Conservation (phyloP, 2,797 vertebrate genomes). For the Melanotaenia parkinsoni region DNA sequence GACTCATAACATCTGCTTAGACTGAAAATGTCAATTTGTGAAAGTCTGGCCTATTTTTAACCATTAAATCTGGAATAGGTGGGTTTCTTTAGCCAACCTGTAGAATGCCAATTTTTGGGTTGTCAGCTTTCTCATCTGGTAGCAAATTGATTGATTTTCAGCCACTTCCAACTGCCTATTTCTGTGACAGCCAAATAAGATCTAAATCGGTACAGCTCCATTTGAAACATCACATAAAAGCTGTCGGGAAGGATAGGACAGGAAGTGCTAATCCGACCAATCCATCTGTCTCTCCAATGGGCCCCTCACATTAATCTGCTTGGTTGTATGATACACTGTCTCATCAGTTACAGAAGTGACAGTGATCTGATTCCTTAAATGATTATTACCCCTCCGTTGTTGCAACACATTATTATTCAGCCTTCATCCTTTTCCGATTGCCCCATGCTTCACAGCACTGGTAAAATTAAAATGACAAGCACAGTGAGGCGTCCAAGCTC, state of each 20-base stretch:
- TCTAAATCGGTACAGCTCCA: conserved; percentile 32
- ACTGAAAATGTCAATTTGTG: background rate
- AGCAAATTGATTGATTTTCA: conserved; percentile 25
- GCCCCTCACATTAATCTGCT: background rate
- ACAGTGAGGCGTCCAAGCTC: background rate
- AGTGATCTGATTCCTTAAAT: conserved; percentile 3
- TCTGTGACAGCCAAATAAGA: conserved; percentile 12
- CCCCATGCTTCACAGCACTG: background rate
- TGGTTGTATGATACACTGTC: background rate
- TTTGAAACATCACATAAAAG: conserved; percentile 12
- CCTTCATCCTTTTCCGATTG: background rate
- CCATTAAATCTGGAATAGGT: background rate
- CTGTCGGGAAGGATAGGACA: conserved; percentile 17
- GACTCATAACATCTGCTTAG: conserved; percentile 10
- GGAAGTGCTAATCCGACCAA: conserved; percentile 1
- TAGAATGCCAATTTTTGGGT: background rate
- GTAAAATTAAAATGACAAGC: conserved; percentile 1
- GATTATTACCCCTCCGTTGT: background rate
- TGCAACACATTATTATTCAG: background rate
- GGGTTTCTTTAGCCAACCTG: background rate
- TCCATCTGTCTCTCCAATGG: conserved; percentile 5
- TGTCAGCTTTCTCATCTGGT: conserved; percentile 19
- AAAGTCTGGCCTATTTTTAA: conserved; percentile 1
- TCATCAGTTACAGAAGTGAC: conserved; percentile 10
- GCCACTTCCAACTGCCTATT: conserved; percentile 28